These are phyloP conservation scores for Trachelus iudaicus DNA, from an alignment of 2,888 invertebrate genomes.

Conservation along the genomic window DNA sequence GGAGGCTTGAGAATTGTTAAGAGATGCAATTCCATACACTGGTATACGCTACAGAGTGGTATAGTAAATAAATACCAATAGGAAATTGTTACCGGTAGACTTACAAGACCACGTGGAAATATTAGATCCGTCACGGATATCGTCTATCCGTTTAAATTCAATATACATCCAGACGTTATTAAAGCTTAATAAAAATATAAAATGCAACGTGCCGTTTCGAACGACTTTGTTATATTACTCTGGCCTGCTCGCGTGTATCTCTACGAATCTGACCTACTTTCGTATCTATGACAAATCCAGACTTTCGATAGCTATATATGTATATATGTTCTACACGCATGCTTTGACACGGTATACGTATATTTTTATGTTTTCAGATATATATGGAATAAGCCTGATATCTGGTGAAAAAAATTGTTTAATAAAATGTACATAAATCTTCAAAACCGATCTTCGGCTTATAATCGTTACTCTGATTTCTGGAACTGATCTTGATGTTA, in stretches of 20 bases:
- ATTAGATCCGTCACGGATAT: slow-evolving; percentile 48
- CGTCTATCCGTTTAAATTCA: slow-evolving; percentile 19
- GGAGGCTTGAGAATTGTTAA: not conserved
- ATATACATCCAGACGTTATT: not conserved
- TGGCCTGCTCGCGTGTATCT: not conserved
- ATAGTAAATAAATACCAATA: not conserved
- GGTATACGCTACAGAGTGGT: not conserved
- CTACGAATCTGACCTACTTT: not conserved
- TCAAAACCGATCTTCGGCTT: no score
- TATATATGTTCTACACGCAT: not conserved
- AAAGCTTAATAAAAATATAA: not conserved
- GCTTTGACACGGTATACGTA: not conserved
- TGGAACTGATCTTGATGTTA: not conserved
- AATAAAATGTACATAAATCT: no score
- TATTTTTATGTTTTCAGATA: not conserved
- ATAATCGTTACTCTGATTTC: no score
- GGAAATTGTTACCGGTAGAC: not conserved
- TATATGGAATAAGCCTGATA: not conserved
- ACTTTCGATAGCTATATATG: not conserved
- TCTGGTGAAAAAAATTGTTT: no score
- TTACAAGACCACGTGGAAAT: slow-evolving; percentile 30
- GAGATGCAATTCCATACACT: not conserved
- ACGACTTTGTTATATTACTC: not conserved
- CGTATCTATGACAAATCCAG: not conserved
- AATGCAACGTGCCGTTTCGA: not conserved